Evolutionary conservation across 2,113 vertebrate species (phyloP).

Genomic region (Albula glossodonta): DNA sequence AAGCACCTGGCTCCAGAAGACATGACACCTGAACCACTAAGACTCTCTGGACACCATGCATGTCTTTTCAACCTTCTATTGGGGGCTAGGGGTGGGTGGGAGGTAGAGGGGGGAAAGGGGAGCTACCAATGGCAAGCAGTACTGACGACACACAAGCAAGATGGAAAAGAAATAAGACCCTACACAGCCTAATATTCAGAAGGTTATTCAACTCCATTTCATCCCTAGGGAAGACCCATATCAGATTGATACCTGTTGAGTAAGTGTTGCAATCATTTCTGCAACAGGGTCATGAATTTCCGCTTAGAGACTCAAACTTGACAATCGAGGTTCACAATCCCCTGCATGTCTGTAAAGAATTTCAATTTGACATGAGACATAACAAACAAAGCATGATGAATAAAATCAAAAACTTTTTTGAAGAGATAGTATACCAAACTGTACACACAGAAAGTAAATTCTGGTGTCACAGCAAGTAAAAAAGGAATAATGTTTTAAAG

Average conservation of each 20-base stretch:
- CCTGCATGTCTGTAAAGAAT: not conserved
- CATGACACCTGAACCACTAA: not conserved
- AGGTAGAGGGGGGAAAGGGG: not conserved
- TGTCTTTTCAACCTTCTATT: not conserved
- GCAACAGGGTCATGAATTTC: not conserved
- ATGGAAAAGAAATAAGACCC: too few relatives aligned
- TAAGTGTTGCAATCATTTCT: too few relatives aligned
- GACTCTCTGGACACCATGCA: not conserved
- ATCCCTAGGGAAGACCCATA: too few relatives aligned
- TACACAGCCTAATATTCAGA: too few relatives aligned
- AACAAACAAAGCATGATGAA: not conserved
- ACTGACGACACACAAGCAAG: not conserved
- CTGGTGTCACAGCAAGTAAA: not conserved
- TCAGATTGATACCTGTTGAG: not conserved
- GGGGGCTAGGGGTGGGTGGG: too few relatives aligned
- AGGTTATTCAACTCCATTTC: too few relatives aligned
- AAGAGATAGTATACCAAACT: not conserved
- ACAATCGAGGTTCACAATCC: not conserved
- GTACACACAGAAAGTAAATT: not conserved
- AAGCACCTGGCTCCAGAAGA: slow-evolving; percentile 14
- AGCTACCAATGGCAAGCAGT: not conserved
- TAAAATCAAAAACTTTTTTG: not conserved
- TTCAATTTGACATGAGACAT: not conserved
- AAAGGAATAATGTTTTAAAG: not conserved
- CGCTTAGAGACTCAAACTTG: not conserved